Evolutionary conservation across 2,113 vertebrate species (phyloP), one percentile per base, ranked within the genome.

Genomic region (Xiphophorus hellerii): DNA sequence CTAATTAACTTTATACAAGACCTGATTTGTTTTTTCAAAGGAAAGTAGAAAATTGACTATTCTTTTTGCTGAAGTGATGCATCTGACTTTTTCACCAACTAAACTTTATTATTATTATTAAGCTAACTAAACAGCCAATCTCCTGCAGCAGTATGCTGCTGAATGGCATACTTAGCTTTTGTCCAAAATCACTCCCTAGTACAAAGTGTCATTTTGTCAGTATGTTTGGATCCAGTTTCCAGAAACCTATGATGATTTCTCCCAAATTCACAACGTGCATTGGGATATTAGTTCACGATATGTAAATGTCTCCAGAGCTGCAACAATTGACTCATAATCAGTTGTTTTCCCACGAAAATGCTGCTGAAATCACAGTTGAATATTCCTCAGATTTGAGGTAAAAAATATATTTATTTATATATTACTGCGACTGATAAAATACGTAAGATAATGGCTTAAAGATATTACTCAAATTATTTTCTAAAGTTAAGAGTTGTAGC

Each of bases 11-110:
- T n/a, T n/a, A n/a, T 58, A 58, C 25, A n/a, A 9, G 0, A 58
- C 8, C 22, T 20, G 44, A 48, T 58, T n/a, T 58, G 11, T 69
- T 33, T 58, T 58, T 69, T 73, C 13, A 69, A 71, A 8, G 14
- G 42, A 71, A 27, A 13, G 11, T 20, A 66, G 10, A 17, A 84
- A 51, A 39, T 77, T 73, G 61, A 58, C 51, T 82, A 66, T 66
- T 69, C 2, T 68, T 67, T 14, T 66, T 64, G 27, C 3, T 31
- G 25, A 70, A 70, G 27, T 28, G 27, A 11, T 63, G 4, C 35
- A 42, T 28, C 27, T 42, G 25, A 11, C 22, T 42, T 10, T 60
- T 37, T 37, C 35, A 37, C 35, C 30, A 48, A 71, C 27, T 28
- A 15, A 62, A 63, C 69, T 77, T 3, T 61, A 64, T 51, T 62